phyloP scores from a whole-genome alignment of 2,113 vertebrate genomes.

The Leucopsar rothschildi region DNA sequence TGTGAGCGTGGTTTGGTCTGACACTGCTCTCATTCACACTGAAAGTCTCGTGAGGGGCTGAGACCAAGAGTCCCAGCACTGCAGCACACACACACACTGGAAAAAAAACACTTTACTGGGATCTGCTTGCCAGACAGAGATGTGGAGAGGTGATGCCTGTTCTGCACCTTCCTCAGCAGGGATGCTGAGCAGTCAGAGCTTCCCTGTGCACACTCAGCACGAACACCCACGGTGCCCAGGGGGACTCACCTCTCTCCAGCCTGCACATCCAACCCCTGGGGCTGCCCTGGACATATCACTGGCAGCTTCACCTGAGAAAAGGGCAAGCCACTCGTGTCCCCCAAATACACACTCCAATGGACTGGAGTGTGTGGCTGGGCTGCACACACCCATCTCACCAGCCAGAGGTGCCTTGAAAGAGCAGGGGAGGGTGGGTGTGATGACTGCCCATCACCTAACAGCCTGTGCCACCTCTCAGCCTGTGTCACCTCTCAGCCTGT shows the following conservation, averaged over 20 bases:
- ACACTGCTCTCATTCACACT: not conserved
- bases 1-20: not conserved
- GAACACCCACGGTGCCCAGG: not conserved
- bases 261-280: not conserved
- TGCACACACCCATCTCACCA: not conserved
- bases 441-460: not conserved
- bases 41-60: not conserved
- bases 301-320: not conserved
- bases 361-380: not conserved
- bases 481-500: not conserved
- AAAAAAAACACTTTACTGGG: not conserved
- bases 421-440: not conserved
- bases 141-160: not conserved
- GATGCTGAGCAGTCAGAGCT: not conserved
- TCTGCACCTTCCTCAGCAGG: not conserved
- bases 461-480: not conserved
- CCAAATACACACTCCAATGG: not conserved
- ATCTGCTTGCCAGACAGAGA: not conserved
- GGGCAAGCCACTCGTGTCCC: not conserved
- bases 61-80: not conserved
- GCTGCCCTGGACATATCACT: not conserved
- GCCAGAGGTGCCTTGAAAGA: not conserved
- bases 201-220: not conserved
- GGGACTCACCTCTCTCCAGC: not conserved
- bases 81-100: not conserved